Percentiles rank a stretch among this genome's conserved stretches.
phyloP scores from a whole-genome alignment of 2,888 invertebrate species.

The Andrena bucephala region DNA sequence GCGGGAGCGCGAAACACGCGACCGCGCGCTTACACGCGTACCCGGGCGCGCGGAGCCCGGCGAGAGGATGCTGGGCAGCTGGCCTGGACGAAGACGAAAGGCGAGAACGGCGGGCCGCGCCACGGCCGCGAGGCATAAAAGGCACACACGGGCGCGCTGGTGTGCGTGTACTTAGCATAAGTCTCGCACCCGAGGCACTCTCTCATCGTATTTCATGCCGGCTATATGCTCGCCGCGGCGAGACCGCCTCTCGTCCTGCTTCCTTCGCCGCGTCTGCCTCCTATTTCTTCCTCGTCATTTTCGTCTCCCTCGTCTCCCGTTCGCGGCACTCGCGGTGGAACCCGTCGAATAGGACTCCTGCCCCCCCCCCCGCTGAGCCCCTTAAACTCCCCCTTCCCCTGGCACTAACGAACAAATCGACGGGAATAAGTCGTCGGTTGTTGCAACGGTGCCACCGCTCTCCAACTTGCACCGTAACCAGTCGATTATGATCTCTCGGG shows the following conservation, averaged over 20 bases:
- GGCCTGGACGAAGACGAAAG: constrained; percentile 52
- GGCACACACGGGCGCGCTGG: constrained; percentile 59
- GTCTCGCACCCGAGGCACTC: constrained; percentile 83
- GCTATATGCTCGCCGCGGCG: constrained; percentile 64
- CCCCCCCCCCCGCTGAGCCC: not conserved
- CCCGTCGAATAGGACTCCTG: not conserved
- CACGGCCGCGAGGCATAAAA: constrained; percentile 64
- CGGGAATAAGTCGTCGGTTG: constrained; percentile 1
- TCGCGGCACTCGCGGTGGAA: constrained; percentile 3
- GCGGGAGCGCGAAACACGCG: constrained; percentile 64
- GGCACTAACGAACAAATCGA: constrained; percentile 32
- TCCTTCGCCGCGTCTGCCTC: constrained; percentile 46
- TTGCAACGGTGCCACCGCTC: constrained; percentile 14
- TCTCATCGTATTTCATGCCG: constrained; percentile 84
- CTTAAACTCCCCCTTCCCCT: too few relatives aligned
- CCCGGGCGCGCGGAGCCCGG: not conserved
- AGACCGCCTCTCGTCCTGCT: constrained; percentile 59
- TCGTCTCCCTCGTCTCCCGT: constrained; percentile 33
- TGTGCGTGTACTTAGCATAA: constrained; percentile 83
- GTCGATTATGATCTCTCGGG: constrained; percentile 55
- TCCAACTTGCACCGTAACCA: constrained; percentile 24
- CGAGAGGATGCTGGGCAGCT: constrained; percentile 21
- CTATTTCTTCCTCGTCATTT: constrained; percentile 44
- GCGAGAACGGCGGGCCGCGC: constrained; percentile 45
- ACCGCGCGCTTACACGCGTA: constrained; percentile 48